These are phyloP conservation scores for Mesoligia furuncula DNA, from an alignment of 2,888 invertebrate genomes.

Conservation along the genomic window DNA sequence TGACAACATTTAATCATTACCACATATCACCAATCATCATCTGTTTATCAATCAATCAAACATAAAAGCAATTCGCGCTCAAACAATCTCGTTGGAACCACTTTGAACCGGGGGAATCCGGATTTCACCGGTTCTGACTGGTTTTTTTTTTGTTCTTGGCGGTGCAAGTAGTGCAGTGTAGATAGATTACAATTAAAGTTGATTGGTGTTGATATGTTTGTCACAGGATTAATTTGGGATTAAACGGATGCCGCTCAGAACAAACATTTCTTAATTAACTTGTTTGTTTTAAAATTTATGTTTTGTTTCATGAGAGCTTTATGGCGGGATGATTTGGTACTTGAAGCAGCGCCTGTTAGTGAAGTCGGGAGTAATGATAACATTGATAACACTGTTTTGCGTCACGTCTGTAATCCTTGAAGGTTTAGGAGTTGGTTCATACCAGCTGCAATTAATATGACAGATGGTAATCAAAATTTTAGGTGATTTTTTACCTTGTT, in stretches of 20 bases:
- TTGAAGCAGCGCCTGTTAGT: constrained; percentile 27
- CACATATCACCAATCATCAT: constrained; percentile 47
- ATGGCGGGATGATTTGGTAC: constrained; percentile 51
- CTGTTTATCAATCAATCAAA: constrained; percentile 52
- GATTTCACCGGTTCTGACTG: constrained; percentile 18
- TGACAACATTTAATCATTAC: constrained; percentile 41
- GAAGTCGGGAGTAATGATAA: constrained; percentile 42
- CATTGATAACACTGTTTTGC: constrained; percentile 45
- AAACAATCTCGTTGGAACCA: constrained; percentile 13
- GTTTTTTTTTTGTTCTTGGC: constrained; percentile 17
- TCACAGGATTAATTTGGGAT: constrained; percentile 64
- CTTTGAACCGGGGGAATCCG: constrained; percentile 19
- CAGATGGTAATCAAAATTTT: neutral
- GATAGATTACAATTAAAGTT: constrained; percentile 70
- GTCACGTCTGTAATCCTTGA: constrained; percentile 39
- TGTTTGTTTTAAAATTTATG: constrained; percentile 45
- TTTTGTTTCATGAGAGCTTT: constrained; percentile 35
- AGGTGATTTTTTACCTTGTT: neutral
- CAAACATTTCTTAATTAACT: constrained; percentile 43
- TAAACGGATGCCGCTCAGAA: constrained; percentile 51
- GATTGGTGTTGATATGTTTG: constrained; percentile 73
- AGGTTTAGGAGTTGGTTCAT: constrained; percentile 35
- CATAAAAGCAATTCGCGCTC: constrained; percentile 37
- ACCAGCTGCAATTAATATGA: constrained; percentile 1
- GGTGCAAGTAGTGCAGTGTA: constrained; percentile 48